Evolutionary conservation across 2,888 invertebrate species (phyloP).

Genomic region (Fissipunctia ypsillon): DNA sequence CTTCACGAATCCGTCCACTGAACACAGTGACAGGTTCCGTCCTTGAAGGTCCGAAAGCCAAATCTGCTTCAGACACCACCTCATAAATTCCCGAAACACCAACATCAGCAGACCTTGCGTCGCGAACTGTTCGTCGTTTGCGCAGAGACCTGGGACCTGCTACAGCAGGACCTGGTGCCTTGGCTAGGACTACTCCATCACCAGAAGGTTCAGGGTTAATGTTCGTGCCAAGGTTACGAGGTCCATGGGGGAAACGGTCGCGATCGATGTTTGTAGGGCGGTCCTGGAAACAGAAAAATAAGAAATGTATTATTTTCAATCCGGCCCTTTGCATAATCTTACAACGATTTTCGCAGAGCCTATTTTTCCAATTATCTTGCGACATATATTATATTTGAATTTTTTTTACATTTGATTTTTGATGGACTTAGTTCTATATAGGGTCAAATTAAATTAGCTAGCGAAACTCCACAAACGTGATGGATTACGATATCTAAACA

Average conservation of each 20-base stretch:
- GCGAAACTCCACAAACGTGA: no score
- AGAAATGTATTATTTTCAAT: neutral
- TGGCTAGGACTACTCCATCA: slow-evolving; percentile 88
- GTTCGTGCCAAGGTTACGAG: slow-evolving; percentile 91
- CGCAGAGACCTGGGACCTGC: slow-evolving; percentile 90
- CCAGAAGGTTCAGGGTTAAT: slow-evolving; percentile 81
- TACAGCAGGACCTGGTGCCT: slow-evolving; percentile 87
- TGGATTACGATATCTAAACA: no score
- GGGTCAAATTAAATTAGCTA: no score
- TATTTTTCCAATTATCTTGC: no score
- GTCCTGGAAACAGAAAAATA: slow-evolving; percentile 77
- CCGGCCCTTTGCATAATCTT: no score
- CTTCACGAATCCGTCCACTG: slow-evolving; percentile 96
- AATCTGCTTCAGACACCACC: slow-evolving; percentile 97
- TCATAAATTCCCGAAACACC: slow-evolving; percentile 97
- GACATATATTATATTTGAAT: no score
- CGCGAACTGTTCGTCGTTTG: slow-evolving; percentile 92
- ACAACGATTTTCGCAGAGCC: no score
- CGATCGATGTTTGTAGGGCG: slow-evolving; percentile 90
- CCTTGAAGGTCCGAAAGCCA: slow-evolving; percentile 96
- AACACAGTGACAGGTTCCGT: slow-evolving; percentile 95
- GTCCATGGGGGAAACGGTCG: slow-evolving; percentile 95
- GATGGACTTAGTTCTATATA: no score
- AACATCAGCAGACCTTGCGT: slow-evolving; percentile 95
- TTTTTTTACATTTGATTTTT: no score